phyloP scores from a whole-genome alignment of 2,888 invertebrate genomes.

The Euzophera pinguis region DNA sequence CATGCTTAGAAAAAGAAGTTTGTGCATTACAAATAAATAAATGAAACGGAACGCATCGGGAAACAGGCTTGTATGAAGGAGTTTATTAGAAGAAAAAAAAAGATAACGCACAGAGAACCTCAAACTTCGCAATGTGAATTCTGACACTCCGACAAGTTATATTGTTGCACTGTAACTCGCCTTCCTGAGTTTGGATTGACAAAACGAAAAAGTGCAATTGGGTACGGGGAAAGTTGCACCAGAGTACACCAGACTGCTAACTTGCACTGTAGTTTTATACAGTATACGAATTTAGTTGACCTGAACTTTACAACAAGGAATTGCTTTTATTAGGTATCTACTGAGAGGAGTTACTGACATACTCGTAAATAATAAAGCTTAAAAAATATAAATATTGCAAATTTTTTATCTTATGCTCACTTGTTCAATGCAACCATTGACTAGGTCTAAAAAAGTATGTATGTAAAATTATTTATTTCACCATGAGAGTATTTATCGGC shows the following conservation, averaged over 20 bases:
- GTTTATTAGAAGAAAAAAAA: conserved; percentile 16
- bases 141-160: conserved; percentile 3
- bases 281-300: not conserved
- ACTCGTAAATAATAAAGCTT: too few species aligned
- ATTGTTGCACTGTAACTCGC: conserved; percentile 18
- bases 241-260: conserved; percentile 25
- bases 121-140: not conserved
- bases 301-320: conserved; percentile 4
- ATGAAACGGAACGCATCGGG: too few species aligned
- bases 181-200: conserved; percentile 38
- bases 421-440: too few species aligned
- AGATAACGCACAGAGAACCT: not conserved
- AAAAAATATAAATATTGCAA: too few species aligned
- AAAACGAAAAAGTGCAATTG: conserved; percentile 39
- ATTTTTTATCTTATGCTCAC: too few species aligned
- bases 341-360: too few species aligned
- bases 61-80: too few species aligned
- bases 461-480: too few species aligned
- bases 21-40: too few species aligned
- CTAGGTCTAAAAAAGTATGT: too few species aligned
- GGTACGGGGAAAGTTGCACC: conserved; percentile 42
- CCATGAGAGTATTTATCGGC: too few species aligned
- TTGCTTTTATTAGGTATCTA: not conserved
- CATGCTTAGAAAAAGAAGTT: too few species aligned
- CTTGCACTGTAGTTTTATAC: not conserved